phyloP scores from a whole-genome alignment of 2,888 invertebrate genomes.

The Euproctis similis region DNA sequence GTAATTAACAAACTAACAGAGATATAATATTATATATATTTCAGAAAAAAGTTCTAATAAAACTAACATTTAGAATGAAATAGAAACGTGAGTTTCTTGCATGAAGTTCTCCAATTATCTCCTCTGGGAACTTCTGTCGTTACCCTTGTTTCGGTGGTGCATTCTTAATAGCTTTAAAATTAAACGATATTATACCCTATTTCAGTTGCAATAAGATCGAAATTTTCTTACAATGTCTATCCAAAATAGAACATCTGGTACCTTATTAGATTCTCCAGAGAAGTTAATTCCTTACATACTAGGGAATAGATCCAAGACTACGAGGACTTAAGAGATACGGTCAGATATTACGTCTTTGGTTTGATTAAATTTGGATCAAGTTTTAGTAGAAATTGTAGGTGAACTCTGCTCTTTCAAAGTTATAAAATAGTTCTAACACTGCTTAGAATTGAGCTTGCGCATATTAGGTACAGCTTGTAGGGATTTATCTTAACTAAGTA shows the following conservation, averaged over 20 bases:
- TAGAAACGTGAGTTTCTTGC: constrained; percentile 13
- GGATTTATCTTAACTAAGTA: too few relatives aligned
- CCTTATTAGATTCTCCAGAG: constrained; percentile 19
- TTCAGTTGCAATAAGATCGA: constrained; percentile 1
- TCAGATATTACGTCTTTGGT: not conserved
- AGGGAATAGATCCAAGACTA: constrained; percentile 13
- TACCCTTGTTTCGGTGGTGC: constrained; percentile 37
- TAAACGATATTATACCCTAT: constrained; percentile 8
- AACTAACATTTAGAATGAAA: constrained; percentile 18
- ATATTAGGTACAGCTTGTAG: too few relatives aligned
- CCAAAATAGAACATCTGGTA: constrained; percentile 15
- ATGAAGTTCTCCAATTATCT: constrained; percentile 22
- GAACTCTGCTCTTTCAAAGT: too few relatives aligned
- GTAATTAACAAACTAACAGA: constrained; percentile 2
- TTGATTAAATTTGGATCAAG: not conserved
- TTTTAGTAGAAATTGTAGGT: not conserved
- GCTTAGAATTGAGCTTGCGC: too few relatives aligned
- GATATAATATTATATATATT: not conserved
- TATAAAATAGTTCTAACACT: too few relatives aligned
- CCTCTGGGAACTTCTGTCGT: constrained; percentile 27
- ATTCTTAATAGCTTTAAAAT: constrained; percentile 24
- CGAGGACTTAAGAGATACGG: not conserved
- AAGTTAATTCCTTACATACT: constrained; percentile 24
- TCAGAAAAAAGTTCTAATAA: constrained; percentile 8
- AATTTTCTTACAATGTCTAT: constrained; percentile 1